Evolutionary conservation across 2,113 vertebrate species (phyloP), one percentile per base, ranked within the genome.

Genomic region (Ascaphus truei): DNA sequence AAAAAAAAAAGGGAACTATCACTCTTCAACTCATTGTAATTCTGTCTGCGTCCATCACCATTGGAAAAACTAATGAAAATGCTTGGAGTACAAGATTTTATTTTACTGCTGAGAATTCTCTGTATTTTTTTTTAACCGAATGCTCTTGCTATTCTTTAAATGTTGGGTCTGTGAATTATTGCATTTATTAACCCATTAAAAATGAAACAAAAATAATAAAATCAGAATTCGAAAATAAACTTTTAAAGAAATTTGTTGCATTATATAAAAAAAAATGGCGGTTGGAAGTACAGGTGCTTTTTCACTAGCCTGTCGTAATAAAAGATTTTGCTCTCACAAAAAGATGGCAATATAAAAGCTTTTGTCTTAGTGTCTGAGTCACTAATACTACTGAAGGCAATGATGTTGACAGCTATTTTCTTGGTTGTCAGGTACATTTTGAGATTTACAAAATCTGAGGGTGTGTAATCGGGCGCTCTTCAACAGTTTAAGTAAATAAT

Each of bases 41-140:
- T 91, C 88, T 84, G 43, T 2, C 72, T 72, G 83, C 85, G 0
- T 91, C 82, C 78, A 74, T 43, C 43, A 53, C 81, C 77, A 78
- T 85, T 88, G 81, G 82, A 87, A 84, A 25, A 88, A 85, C 87
- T 90, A 92, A 91, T 91, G 89, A 91, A 90, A 90, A 84, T 73
- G 80, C 85, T 79, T 79, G 72, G 75, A 77, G 77, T 79, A 77
- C 75, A 76, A 80, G 81, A 81, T 78, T 88, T 89, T 88, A 85
- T 90, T 88, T 91, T 80, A 85, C 86, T 86, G 80, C 82, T 87
- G 87, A 88, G 86, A 84, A 84, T 89, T 88, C 86, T 73, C 76
- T 77, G 62, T 80, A 80, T 83, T 84, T 78, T 85, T 79, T 75
- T 80, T n/a, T n/a, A n/a, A 81, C 76, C 81, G 83, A 83, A 88